Conservation (phyloP, 2,797 vertebrate genomes). For the Distichodus sexfasciatus region DNA sequence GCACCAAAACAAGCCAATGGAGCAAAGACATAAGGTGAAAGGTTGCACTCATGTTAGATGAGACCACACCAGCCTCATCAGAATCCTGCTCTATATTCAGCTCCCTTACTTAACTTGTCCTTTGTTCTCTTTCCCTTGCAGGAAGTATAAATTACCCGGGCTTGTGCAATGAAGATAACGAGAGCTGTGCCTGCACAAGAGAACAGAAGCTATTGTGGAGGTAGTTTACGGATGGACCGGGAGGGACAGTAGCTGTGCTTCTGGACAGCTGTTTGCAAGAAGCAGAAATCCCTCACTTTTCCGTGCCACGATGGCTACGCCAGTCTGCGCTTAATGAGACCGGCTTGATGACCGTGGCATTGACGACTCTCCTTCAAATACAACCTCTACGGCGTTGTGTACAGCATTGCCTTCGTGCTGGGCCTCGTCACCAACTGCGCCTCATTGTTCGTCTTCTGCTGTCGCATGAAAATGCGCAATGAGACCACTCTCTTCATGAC, state of each 20-base stretch:
- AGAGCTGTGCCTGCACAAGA: not conserved
- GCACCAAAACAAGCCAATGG: not conserved
- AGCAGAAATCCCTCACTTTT: not conserved
- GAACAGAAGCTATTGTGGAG: not conserved
- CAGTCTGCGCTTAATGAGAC: constrained; percentile 83
- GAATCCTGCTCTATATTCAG: not conserved
- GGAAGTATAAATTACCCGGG: not conserved
- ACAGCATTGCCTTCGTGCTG: constrained; percentile 92
- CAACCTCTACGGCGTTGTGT: constrained; percentile 91
- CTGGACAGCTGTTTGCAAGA: constrained; percentile 33
- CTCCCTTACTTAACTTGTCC: constrained; percentile 1
- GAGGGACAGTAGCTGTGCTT: not conserved
- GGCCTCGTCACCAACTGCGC: constrained; percentile 95
- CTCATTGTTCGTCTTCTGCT: constrained; percentile 95
- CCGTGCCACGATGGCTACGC: constrained; percentile 68
- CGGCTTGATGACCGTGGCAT: constrained; percentile 86
- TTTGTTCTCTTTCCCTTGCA: constrained; percentile 8
- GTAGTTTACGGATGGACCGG: constrained; percentile 30
- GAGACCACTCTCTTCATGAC: constrained; percentile 98
- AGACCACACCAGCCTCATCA: not conserved
- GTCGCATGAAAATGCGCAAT: constrained; percentile 90
- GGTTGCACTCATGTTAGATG: not conserved
- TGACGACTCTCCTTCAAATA: constrained; percentile 98
- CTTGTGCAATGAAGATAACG: not conserved
- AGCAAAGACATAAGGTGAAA: not conserved